Percentiles rank a stretch among this genome's conserved stretches.
Conservation (phyloP, 2,797 vertebrate species). For the Trachurus trachurus region DNA sequence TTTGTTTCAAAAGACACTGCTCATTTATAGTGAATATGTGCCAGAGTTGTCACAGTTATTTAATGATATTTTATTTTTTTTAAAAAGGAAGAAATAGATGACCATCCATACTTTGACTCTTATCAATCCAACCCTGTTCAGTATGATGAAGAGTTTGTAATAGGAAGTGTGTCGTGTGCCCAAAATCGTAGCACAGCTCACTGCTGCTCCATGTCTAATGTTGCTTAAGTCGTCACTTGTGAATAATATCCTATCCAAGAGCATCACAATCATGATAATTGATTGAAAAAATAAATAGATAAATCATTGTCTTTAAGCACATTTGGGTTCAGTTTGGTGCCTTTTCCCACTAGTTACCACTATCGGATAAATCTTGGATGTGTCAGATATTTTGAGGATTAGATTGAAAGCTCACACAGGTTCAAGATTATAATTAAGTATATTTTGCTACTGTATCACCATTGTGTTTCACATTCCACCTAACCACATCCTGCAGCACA, state of each 20-base stretch:
- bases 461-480: slow-evolving; percentile 7
- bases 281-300: background rate
- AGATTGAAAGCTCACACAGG: background rate
- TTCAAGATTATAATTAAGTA: slow-evolving; percentile 5
- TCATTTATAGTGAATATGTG: background rate
- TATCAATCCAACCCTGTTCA: too few species aligned
- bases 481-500: background rate
- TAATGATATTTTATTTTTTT: too few species aligned
- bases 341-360: background rate
- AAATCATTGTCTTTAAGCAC: background rate
- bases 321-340: background rate
- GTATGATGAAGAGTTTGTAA: too few species aligned
- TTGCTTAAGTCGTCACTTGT: background rate
- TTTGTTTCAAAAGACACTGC: background rate
- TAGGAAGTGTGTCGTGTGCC: too few species aligned
- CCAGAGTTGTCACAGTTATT: too few species aligned
- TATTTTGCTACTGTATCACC: slow-evolving; percentile 11
- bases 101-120: too few species aligned
- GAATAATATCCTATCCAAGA: background rate
- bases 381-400: background rate
- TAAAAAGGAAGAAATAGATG: too few species aligned
- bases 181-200: too few species aligned
- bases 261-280: background rate
- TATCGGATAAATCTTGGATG: background rate
- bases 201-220: background rate